Conservation (phyloP, 2,888 invertebrate species). For the Melieria omissa region DNA sequence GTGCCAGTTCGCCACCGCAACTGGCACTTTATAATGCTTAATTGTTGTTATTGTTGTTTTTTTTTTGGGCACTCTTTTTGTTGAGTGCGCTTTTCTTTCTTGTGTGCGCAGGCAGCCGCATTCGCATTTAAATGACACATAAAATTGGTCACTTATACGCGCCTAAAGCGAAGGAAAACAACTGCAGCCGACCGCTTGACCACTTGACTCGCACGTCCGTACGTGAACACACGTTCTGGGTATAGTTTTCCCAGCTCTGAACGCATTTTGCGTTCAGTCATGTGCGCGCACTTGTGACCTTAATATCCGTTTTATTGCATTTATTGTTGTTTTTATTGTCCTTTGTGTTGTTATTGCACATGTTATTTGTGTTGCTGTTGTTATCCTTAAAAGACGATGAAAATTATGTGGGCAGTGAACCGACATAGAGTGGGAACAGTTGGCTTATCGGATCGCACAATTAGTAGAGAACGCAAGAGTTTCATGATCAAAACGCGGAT, state of each 20-base stretch:
- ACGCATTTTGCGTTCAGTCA: slow-evolving; percentile 38
- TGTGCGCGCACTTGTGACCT: slow-evolving; percentile 54
- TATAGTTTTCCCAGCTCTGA: slow-evolving; percentile 4
- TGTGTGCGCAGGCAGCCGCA: slow-evolving; percentile 15
- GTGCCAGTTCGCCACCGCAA: slow-evolving; percentile 5
- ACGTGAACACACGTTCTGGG: too few species aligned
- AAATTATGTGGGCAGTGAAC: neutral
- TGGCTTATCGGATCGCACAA: too few species aligned
- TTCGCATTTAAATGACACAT: slow-evolving; percentile 59
- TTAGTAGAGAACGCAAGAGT: too few species aligned
- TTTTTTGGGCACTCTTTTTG: slow-evolving; percentile 41
- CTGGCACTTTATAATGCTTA: neutral
- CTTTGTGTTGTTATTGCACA: too few species aligned
- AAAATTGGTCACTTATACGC: slow-evolving; percentile 59
- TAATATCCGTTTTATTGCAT: slow-evolving; percentile 46
- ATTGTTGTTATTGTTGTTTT: slow-evolving; percentile 32
- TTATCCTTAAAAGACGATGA: neutral
- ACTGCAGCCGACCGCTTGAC: too few species aligned
- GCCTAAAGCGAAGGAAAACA: too few species aligned
- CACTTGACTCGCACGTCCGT: too few species aligned
- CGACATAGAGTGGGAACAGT: too few species aligned
- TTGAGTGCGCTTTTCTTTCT: too few species aligned
- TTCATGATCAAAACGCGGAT: too few species aligned
- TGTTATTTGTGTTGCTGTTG: too few species aligned
- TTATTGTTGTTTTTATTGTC: too few species aligned